Base-by-base conservation (phyloP, 2,113 vertebrate genomes). In the Leptocoma aspasia region DNA sequence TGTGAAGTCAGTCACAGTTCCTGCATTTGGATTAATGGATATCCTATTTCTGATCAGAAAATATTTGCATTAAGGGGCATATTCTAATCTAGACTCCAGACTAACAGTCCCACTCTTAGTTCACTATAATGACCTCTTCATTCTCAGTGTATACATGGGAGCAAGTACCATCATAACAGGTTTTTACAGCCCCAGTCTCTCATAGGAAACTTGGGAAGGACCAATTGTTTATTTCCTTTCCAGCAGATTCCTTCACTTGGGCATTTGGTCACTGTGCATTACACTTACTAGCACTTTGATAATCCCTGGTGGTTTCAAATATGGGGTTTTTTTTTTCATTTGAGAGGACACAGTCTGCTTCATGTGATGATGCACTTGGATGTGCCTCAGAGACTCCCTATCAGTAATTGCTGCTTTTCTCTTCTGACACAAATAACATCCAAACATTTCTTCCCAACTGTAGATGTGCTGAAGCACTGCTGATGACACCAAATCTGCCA, bases 341-440 rank as follows among this genome's bases (percentile, higher is more conserved):
- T 79, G 49, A 68, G 33, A 60, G 44, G 61, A 68, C 35, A 92
- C 35, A 57, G 44, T n/a, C 65, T 90, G 65, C 15, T 87, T 75
- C 70, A 37, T 47, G 28, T 37, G 69, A n/a, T n/a, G 77, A 75
- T 89, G 73, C 15, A 64, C 44, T 85, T 79, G 78, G 70, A 82
- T 89, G 61, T 82, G 57, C 41, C 61, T 90, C 87, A 82, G 63
- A 85, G 71, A 42, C 44, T 75, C 54, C 37, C 9, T 49, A 19
- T 49, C 70, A 82, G 44, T 64, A 82, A 87, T 22, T 69, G 57
- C 78, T 90, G 70, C 41, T 76, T 93, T 85, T 71, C 39, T 77
- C 7, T 82, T 77, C 53, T 50, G 70, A 85, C 78, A 76, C 26
- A 82, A 79, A 93, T 20, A 28, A 28, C 65, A 84, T 42, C 56